Evolutionary conservation across 2,888 invertebrate genomes (phyloP).

Genomic region (Fissipunctia ypsillon): DNA sequence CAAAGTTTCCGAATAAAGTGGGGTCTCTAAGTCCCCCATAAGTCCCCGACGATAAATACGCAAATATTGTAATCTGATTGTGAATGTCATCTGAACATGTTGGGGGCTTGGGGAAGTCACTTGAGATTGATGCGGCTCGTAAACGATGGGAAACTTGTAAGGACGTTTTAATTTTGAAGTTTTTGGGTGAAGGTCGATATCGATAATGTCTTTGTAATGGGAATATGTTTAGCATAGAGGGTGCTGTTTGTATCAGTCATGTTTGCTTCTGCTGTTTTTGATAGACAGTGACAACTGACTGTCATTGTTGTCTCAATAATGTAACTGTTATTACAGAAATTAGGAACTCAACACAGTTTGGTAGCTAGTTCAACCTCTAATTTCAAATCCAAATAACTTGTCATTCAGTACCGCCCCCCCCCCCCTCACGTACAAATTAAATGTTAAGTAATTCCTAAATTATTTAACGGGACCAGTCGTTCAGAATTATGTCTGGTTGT

Average conservation of each 20-base stretch:
- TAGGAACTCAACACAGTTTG: not conserved
- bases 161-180: conserved; percentile 37
- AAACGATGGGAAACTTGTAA: conserved; percentile 31
- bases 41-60: conserved; percentile 65
- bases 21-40: conserved; percentile 64
- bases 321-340: not conserved
- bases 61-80: conserved; percentile 79
- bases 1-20: conserved; percentile 67
- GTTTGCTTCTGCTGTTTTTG: not conserved
- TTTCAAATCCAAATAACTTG: conserved; percentile 15
- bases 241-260: not conserved
- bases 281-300: not conserved
- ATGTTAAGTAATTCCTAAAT: conserved; percentile 72
- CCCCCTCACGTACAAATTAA: conserved; percentile 51
- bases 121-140: conserved; percentile 53
- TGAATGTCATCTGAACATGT: conserved; percentile 64
- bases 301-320: not conserved
- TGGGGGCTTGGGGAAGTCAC: conserved; percentile 32
- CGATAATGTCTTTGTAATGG: not conserved
- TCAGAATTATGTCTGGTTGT: conserved; percentile 72
- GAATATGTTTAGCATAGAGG: not conserved
- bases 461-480: conserved; percentile 72
- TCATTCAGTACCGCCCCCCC: conserved; percentile 33
- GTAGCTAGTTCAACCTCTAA: not conserved
- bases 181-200: not conserved